Base-by-base conservation (phyloP, 1,140 invertebrate genomes). In the Hirudo medicinalis region DNA sequence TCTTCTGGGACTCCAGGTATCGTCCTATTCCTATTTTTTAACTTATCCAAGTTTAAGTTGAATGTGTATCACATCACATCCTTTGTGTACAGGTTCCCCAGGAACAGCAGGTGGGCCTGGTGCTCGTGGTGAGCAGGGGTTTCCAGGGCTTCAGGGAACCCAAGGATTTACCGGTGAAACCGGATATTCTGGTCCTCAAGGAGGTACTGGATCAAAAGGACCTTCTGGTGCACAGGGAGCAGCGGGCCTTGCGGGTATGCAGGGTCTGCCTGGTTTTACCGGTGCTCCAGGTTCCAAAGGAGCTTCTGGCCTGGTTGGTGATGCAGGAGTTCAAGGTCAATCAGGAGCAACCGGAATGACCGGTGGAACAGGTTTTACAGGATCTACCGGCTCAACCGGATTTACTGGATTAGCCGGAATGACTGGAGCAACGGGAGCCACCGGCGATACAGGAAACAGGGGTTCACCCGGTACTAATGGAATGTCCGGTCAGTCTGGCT, bases 361-460 rank as follows among this genome's bases (percentile, higher is more conserved):
- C 0, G 69, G 69, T 15, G 36, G 22, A n/a, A 70, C 69, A 22
- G 69, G 69, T n/a, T 25, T 49, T 25, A 54, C 69, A 43, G 69
- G 69, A 40, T 2, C 49, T 19, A 53, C 69, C 0, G 69, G 69
- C 1, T 49, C 32, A 25, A 70, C 69, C 4, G 69, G 69, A 25
- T 49, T 70, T 25, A 49, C 69, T 70, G 69, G 69, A 53, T 17
- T 49, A 6, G 19, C 11, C 43, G 69, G 69, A 0, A 22, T 32
- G n/a, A 54, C 69, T 70, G 69, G 73, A n/a, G 25, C 40, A 40
- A 36, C 57, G 27, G 70, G 70, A 54, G 32, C 57, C 40, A 36
- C 49, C 20, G 67, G 67, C 22, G 20, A 32, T 13, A 25, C 36
- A 15, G 72, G 72, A 70, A 49, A 71, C 6, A 72, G 67, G 57